phyloP scores from a whole-genome alignment of 2,888 invertebrate species.

The Smittia aterrima region DNA sequence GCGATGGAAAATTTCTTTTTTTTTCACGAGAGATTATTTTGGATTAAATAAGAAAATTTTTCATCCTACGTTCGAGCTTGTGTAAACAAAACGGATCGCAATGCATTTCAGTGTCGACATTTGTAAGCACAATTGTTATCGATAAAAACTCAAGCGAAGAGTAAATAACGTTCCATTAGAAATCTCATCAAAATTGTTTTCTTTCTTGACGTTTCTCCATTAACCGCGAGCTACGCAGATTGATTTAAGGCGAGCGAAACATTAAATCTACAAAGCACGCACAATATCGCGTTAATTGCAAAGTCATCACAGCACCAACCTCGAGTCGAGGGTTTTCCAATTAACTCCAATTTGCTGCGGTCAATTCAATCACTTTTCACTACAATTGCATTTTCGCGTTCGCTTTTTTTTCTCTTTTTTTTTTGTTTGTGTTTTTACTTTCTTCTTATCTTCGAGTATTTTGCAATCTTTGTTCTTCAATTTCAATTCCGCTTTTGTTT shows the following conservation, averaged over 20 bases:
- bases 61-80: neutral
- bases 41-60: too few species aligned
- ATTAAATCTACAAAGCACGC: neutral
- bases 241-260: neutral
- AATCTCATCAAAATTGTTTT: slow-evolving; percentile 10
- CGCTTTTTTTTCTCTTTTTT: neutral
- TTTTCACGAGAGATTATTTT: too few species aligned
- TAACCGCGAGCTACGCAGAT: too few species aligned
- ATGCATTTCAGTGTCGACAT: neutral
- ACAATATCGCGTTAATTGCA: neutral
- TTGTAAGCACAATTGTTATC: neutral
- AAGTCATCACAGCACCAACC: neutral
- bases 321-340: neutral
- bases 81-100: neutral
- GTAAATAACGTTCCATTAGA: slow-evolving; percentile 9
- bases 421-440: neutral
- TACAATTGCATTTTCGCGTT: neutral
- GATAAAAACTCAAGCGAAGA: slow-evolving; percentile 7
- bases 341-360: slow-evolving; percentile 18
- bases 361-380: slow-evolving; percentile 20
- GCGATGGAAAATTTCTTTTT: too few species aligned
- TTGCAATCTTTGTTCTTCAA: too few species aligned
- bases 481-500: neutral
- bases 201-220: neutral
- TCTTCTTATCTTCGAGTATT: neutral